Evolutionary conservation across 2,888 invertebrate genomes (phyloP).

Genomic region (Brenthis ino): DNA sequence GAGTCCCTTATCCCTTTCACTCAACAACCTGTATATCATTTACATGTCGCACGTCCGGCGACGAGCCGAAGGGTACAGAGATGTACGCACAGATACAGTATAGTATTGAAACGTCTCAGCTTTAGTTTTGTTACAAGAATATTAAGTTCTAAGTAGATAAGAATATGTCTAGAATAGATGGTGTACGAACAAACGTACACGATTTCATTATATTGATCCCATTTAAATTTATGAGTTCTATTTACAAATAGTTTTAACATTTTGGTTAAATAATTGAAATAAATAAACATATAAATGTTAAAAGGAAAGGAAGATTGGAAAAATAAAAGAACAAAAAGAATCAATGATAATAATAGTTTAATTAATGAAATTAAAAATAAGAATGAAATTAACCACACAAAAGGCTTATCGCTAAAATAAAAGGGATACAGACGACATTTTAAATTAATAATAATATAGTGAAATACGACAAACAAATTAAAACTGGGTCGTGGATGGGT

Average conservation of each 20-base stretch:
- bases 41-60: conserved; percentile 56
- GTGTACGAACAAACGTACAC: conserved; percentile 73
- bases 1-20: conserved; percentile 76
- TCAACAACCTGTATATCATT: conserved; percentile 64
- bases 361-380: conserved; percentile 80
- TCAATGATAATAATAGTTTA: conserved; percentile 80
- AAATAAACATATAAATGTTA: conserved; percentile 23
- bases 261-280: conserved; percentile 52
- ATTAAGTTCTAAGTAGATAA: conserved; percentile 72
- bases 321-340: conserved; percentile 75
- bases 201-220: conserved; percentile 80
- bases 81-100: conserved; percentile 47
- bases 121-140: conserved; percentile 61
- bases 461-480: conserved; percentile 44
- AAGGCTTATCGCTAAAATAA: conserved; percentile 77
- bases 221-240: conserved; percentile 78
- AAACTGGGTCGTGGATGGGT: conserved; percentile 41
- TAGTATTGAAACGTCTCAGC: conserved; percentile 57
- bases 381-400: conserved; percentile 81
- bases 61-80: conserved; percentile 52
- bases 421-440: conserved; percentile 65
- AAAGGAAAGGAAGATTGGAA: conserved; percentile 54
- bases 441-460: conserved; percentile 58
- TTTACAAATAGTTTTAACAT: conserved; percentile 76
- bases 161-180: conserved; percentile 79